Base-by-base conservation (phyloP, 1,140 invertebrate species). In the Aphidius gifuensis region DNA sequence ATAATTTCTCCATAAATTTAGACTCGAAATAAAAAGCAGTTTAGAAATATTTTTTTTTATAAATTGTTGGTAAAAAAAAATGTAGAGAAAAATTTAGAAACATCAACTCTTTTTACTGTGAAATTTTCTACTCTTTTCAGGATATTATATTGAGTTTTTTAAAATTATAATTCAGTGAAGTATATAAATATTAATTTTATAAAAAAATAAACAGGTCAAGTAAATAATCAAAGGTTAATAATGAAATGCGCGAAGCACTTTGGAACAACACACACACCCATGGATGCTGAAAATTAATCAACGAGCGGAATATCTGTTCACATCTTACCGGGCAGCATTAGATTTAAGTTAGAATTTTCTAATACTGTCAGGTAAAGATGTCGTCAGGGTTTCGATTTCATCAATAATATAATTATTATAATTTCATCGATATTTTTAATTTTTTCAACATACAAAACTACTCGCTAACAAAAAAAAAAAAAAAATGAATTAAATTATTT, bases 351-450 rank as follows among this genome's bases (percentile, higher is more conserved):
- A 23, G 76, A 78, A 84, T 85, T 83, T 86, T 92, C 91, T 92
- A 93, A 92, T 92, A 92, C 91, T 92, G 91, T 93, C 91, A 92
- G 91, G 91, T 93, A 93, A 93, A 92, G 91, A 93, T 92, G 91
- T 93, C 91, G 86, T 91, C 90, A 90, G 89, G 76, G 79, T 84
- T 85, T 82, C 83, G 71, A 78, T 73, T 68, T 76, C 82, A 78
- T 78, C 83, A 76, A 16, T 55, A 16, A 16, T 32, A 32, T 32
- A 32, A 3, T 32, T 32, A 32, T 32, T 4, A 32, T 60, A 43
- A 42, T 58, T 64, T 59, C 50, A 62, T 49, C 23, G 23, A 32
- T 16, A 9, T 11, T 51, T 51, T 43, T n/a, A n/a, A n/a, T 11
- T 23, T 32, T 43, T 60, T 1, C 40, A 11, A 16, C 1, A 16